Evolutionary conservation across 2,797 vertebrate genomes (phyloP).

Genomic region (Ficedula albicollis): DNA sequence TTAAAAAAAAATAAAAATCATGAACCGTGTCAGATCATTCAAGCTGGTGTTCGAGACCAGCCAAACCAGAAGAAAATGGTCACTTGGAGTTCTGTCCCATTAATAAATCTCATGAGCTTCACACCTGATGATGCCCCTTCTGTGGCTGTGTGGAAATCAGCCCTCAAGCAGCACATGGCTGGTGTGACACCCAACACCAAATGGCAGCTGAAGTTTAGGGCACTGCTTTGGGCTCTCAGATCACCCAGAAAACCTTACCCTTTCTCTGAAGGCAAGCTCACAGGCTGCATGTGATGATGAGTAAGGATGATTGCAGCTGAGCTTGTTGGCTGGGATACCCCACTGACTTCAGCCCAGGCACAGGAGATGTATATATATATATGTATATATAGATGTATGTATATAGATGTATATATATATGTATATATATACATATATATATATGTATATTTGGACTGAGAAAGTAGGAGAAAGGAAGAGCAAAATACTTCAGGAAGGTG

Average conservation of each 20-base stretch:
- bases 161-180: neutral
- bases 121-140: neutral
- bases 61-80: neutral
- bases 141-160: neutral
- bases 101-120: neutral
- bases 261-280: neutral
- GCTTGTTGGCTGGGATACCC: neutral
- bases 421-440: neutral
- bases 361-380: neutral
- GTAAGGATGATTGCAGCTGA: neutral
- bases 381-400: too few relatives aligned
- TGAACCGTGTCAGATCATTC: neutral
- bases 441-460: neutral
- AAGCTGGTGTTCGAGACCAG: neutral
- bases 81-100: neutral
- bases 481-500: neutral
- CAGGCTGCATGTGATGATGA: neutral
- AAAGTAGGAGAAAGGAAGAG: neutral
- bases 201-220: neutral
- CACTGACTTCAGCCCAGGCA: neutral
- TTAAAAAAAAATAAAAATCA: neutral
- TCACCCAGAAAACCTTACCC: neutral
- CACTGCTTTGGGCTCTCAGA: neutral
- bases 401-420: too few relatives aligned
- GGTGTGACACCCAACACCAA: neutral